A percentile compares a stretch with the other conserved stretches of the same genome.
Evolutionary conservation across 2,797 vertebrate genomes (phyloP).

Genomic region (Tinamus major): DNA sequence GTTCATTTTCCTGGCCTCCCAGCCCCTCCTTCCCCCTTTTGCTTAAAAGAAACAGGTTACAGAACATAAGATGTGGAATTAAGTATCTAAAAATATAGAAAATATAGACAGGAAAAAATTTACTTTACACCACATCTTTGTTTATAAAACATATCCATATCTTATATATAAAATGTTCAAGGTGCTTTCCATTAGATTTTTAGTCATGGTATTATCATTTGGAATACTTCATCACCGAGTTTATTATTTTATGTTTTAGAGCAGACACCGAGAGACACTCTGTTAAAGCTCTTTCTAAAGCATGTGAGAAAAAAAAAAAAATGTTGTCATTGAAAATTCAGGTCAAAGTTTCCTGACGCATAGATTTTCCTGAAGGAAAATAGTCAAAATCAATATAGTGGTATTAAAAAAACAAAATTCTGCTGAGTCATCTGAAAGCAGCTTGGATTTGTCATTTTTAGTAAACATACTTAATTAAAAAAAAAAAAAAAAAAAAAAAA

Average conservation of each 20-base stretch:
- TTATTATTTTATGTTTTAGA: neutral
- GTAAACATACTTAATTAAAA: conserved; percentile 44
- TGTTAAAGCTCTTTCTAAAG: neutral
- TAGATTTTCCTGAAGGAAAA: conserved; percentile 46
- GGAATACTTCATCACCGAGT: neutral
- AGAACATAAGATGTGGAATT: neutral
- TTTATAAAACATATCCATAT: neutral
- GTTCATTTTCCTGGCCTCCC: neutral
- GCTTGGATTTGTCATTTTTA: conserved; percentile 33
- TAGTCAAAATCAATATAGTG: conserved; percentile 34
- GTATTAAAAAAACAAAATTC: conserved; percentile 28
- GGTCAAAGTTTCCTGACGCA: conserved; percentile 10
- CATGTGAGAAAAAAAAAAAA: neutral
- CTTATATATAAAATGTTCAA: neutral
- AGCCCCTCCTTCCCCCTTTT: neutral
- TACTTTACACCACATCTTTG: neutral
- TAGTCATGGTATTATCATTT: neutral
- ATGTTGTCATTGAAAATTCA: conserved; percentile 30
- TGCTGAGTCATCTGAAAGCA: conserved; percentile 49
- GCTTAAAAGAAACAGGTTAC: neutral
- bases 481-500: conserved; percentile 21
- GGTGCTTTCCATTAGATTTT: neutral
- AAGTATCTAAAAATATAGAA: neutral
- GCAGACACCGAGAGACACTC: neutral
- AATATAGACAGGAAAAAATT: neutral